Percentiles rank a stretch among this genome's conserved stretches.
phyloP scores from a whole-genome alignment of 2,797 vertebrate genomes.

The Danio aesculapii region DNA sequence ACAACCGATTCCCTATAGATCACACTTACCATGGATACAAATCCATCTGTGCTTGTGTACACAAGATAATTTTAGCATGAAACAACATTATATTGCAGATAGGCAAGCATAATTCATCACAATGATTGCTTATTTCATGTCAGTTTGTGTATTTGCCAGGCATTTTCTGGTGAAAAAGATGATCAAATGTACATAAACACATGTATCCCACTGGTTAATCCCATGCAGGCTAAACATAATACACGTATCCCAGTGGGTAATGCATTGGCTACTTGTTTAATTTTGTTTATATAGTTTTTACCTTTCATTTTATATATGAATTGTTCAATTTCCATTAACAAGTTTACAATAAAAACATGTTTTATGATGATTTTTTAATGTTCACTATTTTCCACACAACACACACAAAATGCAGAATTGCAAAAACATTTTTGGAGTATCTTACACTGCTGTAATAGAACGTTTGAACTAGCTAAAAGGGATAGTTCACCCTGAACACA shows the following conservation, averaged over 20 bases:
- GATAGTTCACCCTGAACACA: too few species aligned
- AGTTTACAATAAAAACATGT: background rate
- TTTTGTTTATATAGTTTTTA: background rate
- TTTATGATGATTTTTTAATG: background rate
- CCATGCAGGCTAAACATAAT: background rate
- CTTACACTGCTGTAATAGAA: background rate
- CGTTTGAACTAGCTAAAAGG: background rate
- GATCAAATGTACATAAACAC: background rate
- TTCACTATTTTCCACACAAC: background rate
- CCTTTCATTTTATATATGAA: background rate
- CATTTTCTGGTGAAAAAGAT: background rate
- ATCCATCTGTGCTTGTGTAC: slow-evolving; percentile 4
- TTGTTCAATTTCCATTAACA: background rate
- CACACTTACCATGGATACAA: slow-evolving; percentile 19
- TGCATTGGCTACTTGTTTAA: background rate
- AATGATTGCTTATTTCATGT: background rate
- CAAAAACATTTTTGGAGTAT: background rate
- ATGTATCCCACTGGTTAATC: too few species aligned
- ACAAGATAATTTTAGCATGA: slow-evolving; percentile 20
- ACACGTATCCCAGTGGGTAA: background rate
- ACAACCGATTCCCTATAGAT: slow-evolving; percentile 1
- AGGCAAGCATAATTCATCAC: background rate
- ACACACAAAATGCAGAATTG: background rate
- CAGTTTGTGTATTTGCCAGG: background rate
- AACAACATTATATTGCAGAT: background rate